These are phyloP conservation scores for Axea sp. DNA, from an alignment of 2,888 invertebrate genomes.

Conservation along the genomic window DNA sequence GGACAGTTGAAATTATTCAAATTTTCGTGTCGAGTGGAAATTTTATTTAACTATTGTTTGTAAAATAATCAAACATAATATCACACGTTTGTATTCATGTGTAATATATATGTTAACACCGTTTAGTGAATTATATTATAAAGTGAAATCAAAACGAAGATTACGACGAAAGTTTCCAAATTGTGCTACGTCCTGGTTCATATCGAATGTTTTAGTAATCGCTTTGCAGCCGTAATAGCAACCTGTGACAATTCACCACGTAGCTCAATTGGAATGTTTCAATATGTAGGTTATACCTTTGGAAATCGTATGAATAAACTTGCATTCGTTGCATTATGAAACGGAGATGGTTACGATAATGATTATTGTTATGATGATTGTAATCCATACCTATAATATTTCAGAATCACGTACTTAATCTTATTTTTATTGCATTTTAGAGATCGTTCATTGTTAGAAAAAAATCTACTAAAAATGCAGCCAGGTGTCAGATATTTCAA, in stretches of 20 bases:
- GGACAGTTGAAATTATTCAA: no score
- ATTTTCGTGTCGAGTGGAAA: no score
- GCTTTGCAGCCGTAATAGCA: slow-evolving; percentile 38
- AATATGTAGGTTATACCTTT: slow-evolving; percentile 41
- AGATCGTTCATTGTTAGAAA: slow-evolving; percentile 15
- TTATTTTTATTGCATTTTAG: slow-evolving; percentile 36
- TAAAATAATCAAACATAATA: no score
- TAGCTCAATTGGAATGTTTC: slow-evolving; percentile 43
- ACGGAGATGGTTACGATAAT: slow-evolving; percentile 52
- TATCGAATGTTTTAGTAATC: slow-evolving; percentile 36
- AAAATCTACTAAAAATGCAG: no score
- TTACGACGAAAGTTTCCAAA: neutral
- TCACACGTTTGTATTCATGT: no score
- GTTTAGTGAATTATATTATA: neutral
- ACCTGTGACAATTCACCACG: slow-evolving; percentile 45
- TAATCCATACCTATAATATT: slow-evolving; percentile 51
- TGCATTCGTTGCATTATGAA: slow-evolving; percentile 54
- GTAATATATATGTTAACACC: no score
- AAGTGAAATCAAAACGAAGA: neutral
- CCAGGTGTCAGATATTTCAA: no score
- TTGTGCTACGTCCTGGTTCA: slow-evolving; percentile 10
- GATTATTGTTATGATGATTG: slow-evolving; percentile 54
- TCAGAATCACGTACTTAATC: slow-evolving; percentile 16
- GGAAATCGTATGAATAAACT: slow-evolving; percentile 53
- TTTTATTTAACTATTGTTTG: no score